A percentile compares a stretch with the other conserved stretches of the same genome.
phyloP scores from a whole-genome alignment of 1,140 invertebrate species.

The Elysia chlorotica region DNA sequence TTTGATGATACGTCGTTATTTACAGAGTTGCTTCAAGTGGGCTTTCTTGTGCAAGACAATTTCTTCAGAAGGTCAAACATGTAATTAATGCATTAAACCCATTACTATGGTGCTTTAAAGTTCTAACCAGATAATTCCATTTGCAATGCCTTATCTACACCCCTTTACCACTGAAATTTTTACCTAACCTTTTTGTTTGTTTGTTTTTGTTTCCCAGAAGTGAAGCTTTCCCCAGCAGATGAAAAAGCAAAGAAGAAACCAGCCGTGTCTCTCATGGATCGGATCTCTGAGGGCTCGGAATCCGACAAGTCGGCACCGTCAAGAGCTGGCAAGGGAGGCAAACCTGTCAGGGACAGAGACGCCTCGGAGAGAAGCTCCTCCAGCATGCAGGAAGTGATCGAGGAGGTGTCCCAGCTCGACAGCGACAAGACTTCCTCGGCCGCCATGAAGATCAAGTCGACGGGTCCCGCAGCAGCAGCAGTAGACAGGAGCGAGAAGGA shows the following conservation, averaged over 20 bases:
- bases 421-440: slow-evolving; percentile 27
- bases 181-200: no score
- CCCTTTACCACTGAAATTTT: no score
- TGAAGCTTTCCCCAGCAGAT: slow-evolving; percentile 26
- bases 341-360: slow-evolving; percentile 9
- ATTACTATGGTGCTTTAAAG: no score
- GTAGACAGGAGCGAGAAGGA: slow-evolving; percentile 8
- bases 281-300: slow-evolving; percentile 54
- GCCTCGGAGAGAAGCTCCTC: slow-evolving; percentile 23
- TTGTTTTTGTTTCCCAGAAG: slow-evolving; percentile 36
- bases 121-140: no score
- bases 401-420: slow-evolving; percentile 31
- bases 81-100: no score
- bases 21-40: no score
- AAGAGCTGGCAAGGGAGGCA: slow-evolving; percentile 5
- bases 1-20: no score
- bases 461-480: slow-evolving; percentile 19
- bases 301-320: slow-evolving; percentile 30
- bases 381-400: slow-evolving; percentile 33
- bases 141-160: no score
- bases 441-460: slow-evolving; percentile 25
- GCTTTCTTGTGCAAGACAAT: no score
- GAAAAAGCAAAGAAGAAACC: slow-evolving; percentile 31
- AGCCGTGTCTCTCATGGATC: slow-evolving; percentile 32
- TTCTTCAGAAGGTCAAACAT: no score